phyloP scores from a whole-genome alignment of 2,888 invertebrate species.

The Acanthosoma haemorrhoidale region DNA sequence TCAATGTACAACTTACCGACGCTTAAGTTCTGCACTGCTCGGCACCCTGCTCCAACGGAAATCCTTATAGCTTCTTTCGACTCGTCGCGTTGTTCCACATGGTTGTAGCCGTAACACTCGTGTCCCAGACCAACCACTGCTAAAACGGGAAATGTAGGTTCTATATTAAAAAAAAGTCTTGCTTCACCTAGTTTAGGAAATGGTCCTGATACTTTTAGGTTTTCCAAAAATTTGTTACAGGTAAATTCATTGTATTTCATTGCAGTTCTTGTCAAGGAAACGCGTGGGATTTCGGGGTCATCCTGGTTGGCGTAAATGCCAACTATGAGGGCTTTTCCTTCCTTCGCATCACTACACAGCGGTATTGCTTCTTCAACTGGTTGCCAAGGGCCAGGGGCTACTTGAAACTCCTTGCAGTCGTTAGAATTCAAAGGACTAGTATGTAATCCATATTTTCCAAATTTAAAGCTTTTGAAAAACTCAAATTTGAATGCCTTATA shows the following conservation, averaged over 20 bases:
- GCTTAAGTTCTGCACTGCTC: conserved; percentile 51
- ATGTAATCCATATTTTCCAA: background rate
- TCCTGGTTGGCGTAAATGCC: conserved; percentile 28
- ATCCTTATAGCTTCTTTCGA: conserved; percentile 67
- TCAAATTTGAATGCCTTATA: background rate
- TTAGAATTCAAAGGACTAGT: background rate
- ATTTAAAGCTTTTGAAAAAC: background rate
- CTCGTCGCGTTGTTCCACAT: conserved; percentile 65
- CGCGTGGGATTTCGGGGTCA: background rate
- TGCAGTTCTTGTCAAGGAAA: conserved; percentile 35
- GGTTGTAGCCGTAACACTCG: conserved; percentile 61
- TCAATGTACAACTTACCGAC: conserved; percentile 62
- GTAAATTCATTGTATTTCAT: conserved; percentile 34
- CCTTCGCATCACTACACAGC: background rate
- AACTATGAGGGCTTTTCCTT: conserved; percentile 32
- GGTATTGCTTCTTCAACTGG: background rate
- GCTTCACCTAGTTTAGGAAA: conserved; percentile 54
- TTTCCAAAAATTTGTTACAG: conserved; percentile 33
- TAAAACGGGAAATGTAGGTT: conserved; percentile 59
- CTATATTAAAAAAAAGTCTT: conserved; percentile 60
- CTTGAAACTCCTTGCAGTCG: background rate
- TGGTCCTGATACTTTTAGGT: conserved; percentile 44
- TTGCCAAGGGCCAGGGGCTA: background rate
- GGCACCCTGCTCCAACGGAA: conserved; percentile 60
- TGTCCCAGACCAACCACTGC: conserved; percentile 69